Percentiles rank a stretch among this genome's conserved stretches.
Conservation (phyloP, 2,797 vertebrate genomes). For the Emys orbicularis region DNA sequence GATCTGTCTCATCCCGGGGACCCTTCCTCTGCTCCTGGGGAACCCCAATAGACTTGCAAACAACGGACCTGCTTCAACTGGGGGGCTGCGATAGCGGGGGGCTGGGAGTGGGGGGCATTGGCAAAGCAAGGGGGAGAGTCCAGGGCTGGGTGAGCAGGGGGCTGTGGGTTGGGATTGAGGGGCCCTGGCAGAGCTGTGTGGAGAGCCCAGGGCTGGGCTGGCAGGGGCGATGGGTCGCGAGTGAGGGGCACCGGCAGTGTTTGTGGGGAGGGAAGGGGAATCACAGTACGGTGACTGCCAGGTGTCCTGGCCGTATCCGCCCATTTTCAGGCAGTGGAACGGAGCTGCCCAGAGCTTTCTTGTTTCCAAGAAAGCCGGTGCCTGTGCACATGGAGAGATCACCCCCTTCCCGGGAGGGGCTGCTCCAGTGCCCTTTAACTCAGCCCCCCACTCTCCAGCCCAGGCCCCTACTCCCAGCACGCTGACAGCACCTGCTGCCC, state of each 20-base stretch:
- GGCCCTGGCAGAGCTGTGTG: fast-evolving
- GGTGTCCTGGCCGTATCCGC: too few relatives aligned
- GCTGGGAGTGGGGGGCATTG: not conserved
- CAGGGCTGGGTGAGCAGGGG: too few relatives aligned
- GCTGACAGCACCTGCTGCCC: too few relatives aligned
- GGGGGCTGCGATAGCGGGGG: not conserved
- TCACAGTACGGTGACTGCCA: not conserved
- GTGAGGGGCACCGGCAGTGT: not conserved
- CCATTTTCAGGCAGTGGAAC: not conserved
- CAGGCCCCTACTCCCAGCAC: not conserved
- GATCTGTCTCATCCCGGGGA: not conserved
- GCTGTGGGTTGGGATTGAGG: not conserved
- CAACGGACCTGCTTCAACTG: fast-evolving
- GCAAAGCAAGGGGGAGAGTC: not conserved
- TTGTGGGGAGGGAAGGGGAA: not conserved
- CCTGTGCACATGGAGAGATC: not conserved
- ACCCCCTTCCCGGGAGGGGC: not conserved
- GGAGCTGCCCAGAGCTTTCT: not conserved
- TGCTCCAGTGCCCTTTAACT: not conserved
- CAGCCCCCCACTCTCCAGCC: not conserved
- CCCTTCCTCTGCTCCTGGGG: not conserved
- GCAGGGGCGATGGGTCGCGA: fast-evolving
- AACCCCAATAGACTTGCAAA: not conserved
- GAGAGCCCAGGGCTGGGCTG: not conserved
- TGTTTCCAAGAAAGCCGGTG: not conserved